Evolutionary conservation across 2,888 invertebrate species (phyloP), one percentile per base, ranked within the genome.

Genomic region (Sphecodes monilicornis): DNA sequence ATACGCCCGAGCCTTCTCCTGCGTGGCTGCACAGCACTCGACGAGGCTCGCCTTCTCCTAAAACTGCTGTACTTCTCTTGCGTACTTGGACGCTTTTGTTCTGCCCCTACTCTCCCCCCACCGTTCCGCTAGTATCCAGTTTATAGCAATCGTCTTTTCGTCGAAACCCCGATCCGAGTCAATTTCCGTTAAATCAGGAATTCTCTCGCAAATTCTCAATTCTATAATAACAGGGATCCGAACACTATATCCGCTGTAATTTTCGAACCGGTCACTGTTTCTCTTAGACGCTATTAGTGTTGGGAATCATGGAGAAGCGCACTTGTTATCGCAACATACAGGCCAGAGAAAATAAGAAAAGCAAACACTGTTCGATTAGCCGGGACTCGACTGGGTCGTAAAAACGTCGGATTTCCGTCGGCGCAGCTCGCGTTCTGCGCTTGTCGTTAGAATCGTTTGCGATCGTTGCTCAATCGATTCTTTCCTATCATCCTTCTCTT

Each of bases 21-120:
- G 68, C 8, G 76, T 69, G 71, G 57, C 70, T 70, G 8, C 54
- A 16, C 36, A 36, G 54, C 68, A 39, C 77, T 43, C 18, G 60
- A 39, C 72, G n/a, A 68, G 75, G 26, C 54, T 68, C 54, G 43
- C n/a, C 50, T 77, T 71, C 72, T 80, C 41, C 39, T 50, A 69
- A 82, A 86, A 74, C 82, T 76, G 71, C 39, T 72, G 73, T 78
- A 57, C 68, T 41, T 78, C 78, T 76, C n/a, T 73, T 74, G 50
- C 36, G 82, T 76, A 68, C 64, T 41, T 22, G 18, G 46, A 57
- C 76, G 71, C 43, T 85, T 86, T 85, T 64, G 72, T 69, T 71
- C 69, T 16, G 36, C 64, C 10, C 66, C n/a, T 26, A 54, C 66
- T 69, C n/a, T 68, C 50, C 26, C n/a, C 13, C 50, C 46, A n/a